A percentile compares a stretch with the other conserved stretches of the same genome.
These are phyloP conservation scores for Setophaga coronata DNA, from an alignment of 2,113 vertebrate genomes.

Conservation along the genomic window DNA sequence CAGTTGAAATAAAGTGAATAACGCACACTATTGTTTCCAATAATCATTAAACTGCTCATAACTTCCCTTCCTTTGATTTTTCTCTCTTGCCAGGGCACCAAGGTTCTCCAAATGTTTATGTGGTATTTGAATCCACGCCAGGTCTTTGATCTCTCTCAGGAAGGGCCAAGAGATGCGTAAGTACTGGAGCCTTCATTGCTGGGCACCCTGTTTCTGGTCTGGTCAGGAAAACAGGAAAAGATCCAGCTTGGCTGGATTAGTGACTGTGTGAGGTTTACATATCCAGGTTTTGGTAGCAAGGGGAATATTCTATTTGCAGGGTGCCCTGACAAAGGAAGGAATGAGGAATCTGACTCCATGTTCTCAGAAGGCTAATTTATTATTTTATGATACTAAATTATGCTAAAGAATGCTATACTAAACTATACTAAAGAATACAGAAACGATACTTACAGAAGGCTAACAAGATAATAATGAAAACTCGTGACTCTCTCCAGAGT, in stretches of 20 bases:
- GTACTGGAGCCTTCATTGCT: not conserved
- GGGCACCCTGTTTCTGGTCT: not conserved
- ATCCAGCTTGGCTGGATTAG: not conserved
- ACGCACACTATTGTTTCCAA: not conserved
- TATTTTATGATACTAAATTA: no score
- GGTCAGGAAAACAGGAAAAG: not conserved
- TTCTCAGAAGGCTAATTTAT: no score
- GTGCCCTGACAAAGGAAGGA: no score
- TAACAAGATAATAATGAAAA: no score
- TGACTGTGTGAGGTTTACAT: not conserved
- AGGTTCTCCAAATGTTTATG: slow-evolving; percentile 85
- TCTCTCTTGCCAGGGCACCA: slow-evolving; percentile 74
- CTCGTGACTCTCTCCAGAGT: no score
- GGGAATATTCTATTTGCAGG: no score
- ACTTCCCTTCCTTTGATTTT: not conserved
- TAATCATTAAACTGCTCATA: not conserved
- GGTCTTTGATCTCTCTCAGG: slow-evolving; percentile 85
- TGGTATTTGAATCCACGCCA: slow-evolving; percentile 86
- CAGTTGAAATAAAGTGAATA: not conserved
- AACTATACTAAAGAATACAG: no score
- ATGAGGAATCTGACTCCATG: no score
- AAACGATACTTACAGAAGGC: no score
- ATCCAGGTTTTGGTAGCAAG: not conserved
- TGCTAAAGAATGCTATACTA: no score
- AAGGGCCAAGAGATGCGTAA: slow-evolving; percentile 84